These are phyloP conservation scores for Loris lydekkerianus DNA, from an alignment of 2,797 vertebrate species.

Conservation along the genomic window DNA sequence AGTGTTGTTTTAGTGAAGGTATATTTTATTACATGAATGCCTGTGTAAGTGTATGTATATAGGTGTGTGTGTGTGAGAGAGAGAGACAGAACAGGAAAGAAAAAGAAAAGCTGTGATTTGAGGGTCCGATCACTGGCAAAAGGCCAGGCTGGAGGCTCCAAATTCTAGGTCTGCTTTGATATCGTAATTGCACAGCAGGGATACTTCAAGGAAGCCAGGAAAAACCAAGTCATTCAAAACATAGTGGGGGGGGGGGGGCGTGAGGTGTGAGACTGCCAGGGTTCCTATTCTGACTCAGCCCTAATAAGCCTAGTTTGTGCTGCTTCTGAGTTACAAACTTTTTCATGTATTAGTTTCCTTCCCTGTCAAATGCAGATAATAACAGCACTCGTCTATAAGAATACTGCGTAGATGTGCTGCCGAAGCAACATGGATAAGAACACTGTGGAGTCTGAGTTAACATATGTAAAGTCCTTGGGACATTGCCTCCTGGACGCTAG, in stretches of 20 bases:
- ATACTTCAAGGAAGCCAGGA: background rate
- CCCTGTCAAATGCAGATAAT: background rate
- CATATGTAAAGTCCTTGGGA: background rate
- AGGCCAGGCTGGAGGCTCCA: background rate
- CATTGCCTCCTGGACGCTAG: background rate
- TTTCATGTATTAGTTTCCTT: background rate
- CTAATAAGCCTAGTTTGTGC: background rate
- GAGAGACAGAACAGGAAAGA: background rate
- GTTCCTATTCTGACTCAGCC: background rate
- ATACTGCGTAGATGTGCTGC: too few species aligned
- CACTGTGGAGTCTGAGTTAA: background rate
- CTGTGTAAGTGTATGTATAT: background rate
- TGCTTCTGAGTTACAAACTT: background rate
- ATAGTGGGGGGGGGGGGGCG: background rate
- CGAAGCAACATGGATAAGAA: background rate
- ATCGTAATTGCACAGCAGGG: background rate
- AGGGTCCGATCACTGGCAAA: background rate
- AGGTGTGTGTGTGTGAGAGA: background rate
- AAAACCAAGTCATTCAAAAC: conserved; percentile 7
- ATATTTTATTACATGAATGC: background rate
- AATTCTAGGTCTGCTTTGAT: background rate
- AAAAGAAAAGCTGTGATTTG: background rate
- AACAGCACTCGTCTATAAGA: background rate
- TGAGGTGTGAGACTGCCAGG: background rate
- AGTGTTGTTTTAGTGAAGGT: background rate